phyloP scores from a whole-genome alignment of 2,888 invertebrate genomes.

The Didymodactylos carnosus region DNA sequence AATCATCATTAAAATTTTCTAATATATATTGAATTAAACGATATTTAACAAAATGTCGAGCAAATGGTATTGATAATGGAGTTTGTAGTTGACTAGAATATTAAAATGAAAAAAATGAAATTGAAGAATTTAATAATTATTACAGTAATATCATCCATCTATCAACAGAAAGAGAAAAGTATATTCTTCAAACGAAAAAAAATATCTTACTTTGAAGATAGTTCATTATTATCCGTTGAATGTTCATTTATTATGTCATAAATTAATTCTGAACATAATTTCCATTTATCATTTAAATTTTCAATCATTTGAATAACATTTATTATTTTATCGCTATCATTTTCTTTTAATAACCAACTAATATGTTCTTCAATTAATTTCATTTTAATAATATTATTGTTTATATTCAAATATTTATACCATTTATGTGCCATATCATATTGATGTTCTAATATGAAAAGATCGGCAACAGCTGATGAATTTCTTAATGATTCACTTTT shows the following conservation, averaged over 20 bases:
- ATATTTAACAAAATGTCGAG: not conserved
- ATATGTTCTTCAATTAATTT: slow-evolving; percentile 1
- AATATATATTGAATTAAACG: not conserved
- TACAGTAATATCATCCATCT: too few species aligned
- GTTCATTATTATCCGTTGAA: too few species aligned
- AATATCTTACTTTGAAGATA: too few species aligned
- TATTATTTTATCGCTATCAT: not conserved
- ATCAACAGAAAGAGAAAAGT: too few species aligned
- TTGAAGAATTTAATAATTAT: too few species aligned
- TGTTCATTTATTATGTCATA: not conserved
- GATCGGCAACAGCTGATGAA: not conserved
- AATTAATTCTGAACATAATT: not conserved
- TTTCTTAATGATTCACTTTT: not conserved
- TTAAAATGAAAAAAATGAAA: too few species aligned
- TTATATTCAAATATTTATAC: not conserved
- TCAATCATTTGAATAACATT: not conserved
- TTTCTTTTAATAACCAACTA: not conserved
- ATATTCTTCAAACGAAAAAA: too few species aligned
- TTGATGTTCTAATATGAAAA: not conserved
- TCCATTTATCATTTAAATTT: not conserved
- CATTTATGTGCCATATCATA: not conserved
- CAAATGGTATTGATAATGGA: not conserved
- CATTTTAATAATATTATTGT: not conserved
- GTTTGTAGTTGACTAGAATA: too few species aligned
- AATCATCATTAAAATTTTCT: not conserved